These are phyloP conservation scores for Lasioglossum malachurum DNA, from an alignment of 2,888 invertebrate genomes.

Conservation along the genomic window DNA sequence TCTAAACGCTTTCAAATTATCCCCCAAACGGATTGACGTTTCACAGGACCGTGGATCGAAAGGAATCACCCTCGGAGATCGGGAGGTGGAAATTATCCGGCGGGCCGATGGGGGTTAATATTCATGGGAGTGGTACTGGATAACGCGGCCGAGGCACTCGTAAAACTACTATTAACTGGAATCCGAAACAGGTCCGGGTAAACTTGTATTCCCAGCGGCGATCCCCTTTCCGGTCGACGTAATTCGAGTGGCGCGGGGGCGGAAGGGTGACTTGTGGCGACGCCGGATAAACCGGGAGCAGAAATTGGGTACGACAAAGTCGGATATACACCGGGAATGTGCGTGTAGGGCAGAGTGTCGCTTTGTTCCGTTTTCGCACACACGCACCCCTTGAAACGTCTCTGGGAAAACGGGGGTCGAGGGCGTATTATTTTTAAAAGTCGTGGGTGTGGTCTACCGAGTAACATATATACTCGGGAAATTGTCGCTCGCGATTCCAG, in stretches of 20 bases:
- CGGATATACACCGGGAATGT: slow-evolving; percentile 31
- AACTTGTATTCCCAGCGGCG: slow-evolving; percentile 55
- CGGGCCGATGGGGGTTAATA: slow-evolving; percentile 42
- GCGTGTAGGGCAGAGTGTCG: slow-evolving; percentile 29
- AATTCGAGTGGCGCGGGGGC: slow-evolving; percentile 31
- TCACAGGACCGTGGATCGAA: neutral
- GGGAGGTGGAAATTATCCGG: slow-evolving; percentile 24
- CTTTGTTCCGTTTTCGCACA: neutral
- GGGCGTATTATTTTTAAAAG: neutral
- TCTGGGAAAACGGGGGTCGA: neutral
- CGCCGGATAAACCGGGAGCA: slow-evolving; percentile 20
- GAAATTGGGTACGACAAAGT: slow-evolving; percentile 43
- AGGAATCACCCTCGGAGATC: slow-evolving; percentile 4
- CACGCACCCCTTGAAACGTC: neutral
- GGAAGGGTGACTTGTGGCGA: slow-evolving; percentile 34
- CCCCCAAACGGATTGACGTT: neutral
- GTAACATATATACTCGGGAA: neutral
- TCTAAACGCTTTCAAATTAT: neutral
- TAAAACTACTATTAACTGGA: slow-evolving; percentile 60
- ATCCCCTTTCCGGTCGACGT: slow-evolving; percentile 5
- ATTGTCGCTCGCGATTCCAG: neutral
- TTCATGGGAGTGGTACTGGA: slow-evolving; percentile 48
- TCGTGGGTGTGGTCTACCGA: neutral
- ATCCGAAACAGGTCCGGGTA: slow-evolving; percentile 41
- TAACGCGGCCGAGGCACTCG: slow-evolving; percentile 36